phyloP scores from a whole-genome alignment of 2,797 vertebrate genomes.

The Esox lucius region DNA sequence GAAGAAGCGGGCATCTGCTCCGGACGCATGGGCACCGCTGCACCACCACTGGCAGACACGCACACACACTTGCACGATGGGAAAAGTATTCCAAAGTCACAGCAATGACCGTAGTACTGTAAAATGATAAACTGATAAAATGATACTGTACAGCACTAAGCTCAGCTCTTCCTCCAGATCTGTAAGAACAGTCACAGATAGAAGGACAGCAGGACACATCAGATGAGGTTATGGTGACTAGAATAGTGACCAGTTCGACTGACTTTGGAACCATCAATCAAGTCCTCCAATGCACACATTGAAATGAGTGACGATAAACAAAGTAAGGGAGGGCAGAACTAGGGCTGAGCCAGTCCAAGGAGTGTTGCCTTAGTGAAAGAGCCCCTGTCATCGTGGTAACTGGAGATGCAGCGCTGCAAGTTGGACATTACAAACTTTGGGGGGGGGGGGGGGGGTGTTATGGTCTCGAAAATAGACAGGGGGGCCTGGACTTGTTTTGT shows the following conservation, averaged over 20 bases:
- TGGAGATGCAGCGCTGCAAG: slow-evolving; percentile 38
- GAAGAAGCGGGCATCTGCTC: slow-evolving; percentile 69
- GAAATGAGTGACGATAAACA: background rate
- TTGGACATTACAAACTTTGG: slow-evolving; percentile 53
- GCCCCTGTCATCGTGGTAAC: slow-evolving; percentile 32
- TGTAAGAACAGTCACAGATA: background rate
- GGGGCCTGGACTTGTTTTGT: slow-evolving; percentile 25
- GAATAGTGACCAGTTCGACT: background rate
- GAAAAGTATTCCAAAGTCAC: slow-evolving; percentile 66
- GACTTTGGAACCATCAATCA: background rate
- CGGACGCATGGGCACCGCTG: slow-evolving; percentile 43
- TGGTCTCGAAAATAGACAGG: slow-evolving; percentile 45
- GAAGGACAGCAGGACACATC: too few relatives aligned
- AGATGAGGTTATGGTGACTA: background rate
- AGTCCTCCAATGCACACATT: background rate
- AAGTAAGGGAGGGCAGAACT: background rate
- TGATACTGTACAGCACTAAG: background rate
- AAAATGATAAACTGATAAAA: too few relatives aligned
- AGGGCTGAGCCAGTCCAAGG: background rate
- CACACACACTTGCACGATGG: slow-evolving; percentile 12
- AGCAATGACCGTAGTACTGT: background rate
- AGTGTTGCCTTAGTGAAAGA: slow-evolving; percentile 27
- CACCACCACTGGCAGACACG: slow-evolving; percentile 55
- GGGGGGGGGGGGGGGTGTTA: slow-evolving; percentile 23
- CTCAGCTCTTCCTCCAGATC: background rate